These are phyloP conservation scores for Nemotelus nigrinus DNA, from an alignment of 2,888 invertebrate species.

Conservation along the genomic window DNA sequence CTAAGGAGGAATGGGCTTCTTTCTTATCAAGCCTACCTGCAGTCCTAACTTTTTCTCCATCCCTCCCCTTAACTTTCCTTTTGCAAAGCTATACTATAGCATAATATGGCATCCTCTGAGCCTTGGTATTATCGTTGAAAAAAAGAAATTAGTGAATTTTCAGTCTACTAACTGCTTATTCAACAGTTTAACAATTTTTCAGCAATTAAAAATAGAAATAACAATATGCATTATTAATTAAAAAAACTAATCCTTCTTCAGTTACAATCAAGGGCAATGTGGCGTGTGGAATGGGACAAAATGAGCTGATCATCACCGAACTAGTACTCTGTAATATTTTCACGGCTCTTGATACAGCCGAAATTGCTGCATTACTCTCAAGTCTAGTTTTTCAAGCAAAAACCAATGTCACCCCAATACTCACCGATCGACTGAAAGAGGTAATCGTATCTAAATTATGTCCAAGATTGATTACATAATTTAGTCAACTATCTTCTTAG, in stretches of 20 bases:
- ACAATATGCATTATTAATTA: neutral
- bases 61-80: too few species aligned
- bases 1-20: too few species aligned
- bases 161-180: too few species aligned
- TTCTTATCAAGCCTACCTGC: too few species aligned
- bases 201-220: neutral
- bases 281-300: conserved; percentile 86
- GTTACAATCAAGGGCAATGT: conserved; percentile 85
- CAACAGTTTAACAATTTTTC: neutral
- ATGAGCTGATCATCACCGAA: conserved; percentile 93
- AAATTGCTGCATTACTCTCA: conserved; percentile 94
- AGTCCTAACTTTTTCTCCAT: too few species aligned
- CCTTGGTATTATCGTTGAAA: too few species aligned
- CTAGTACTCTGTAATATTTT: conserved; percentile 90
- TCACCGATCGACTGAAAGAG: conserved; percentile 70
- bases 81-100: too few species aligned
- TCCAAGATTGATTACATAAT: conserved; percentile 28
- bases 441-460: conserved; percentile 58
- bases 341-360: conserved; percentile 84
- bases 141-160: neutral
- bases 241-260: conserved; percentile 56
- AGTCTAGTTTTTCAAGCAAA: conserved; percentile 92
- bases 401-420: conserved; percentile 69
- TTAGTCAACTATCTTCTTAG: conserved; percentile 62
- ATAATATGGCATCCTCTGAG: too few species aligned